A percentile compares a stretch with the other conserved stretches of the same genome.
phyloP scores from a whole-genome alignment of 2,888 invertebrate genomes.

The Hypselothyrea guttata region DNA sequence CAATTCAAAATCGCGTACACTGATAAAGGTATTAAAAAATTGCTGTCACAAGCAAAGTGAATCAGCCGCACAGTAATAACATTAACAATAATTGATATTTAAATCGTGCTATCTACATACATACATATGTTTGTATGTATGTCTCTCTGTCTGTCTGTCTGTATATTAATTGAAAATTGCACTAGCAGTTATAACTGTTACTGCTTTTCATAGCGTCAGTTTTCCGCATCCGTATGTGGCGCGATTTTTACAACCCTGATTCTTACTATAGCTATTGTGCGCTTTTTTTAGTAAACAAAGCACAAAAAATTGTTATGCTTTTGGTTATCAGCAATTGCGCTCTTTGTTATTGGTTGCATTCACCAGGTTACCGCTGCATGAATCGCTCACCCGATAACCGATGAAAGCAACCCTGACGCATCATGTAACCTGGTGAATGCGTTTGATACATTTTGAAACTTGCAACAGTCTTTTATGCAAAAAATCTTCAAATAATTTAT shows the following conservation, averaged over 20 bases:
- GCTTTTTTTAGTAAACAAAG: conserved; percentile 39
- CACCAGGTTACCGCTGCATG: no score
- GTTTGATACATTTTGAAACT: no score
- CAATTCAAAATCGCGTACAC: conserved; percentile 13
- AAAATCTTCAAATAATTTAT: no score
- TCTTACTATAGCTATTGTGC: conserved; percentile 21
- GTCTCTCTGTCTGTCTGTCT: background rate
- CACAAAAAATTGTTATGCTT: conserved; percentile 20
- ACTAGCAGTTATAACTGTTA: conserved; percentile 16
- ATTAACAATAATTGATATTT: conserved; percentile 1
- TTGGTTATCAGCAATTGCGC: conserved; percentile 29
- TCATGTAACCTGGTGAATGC: no score
- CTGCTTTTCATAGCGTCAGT: conserved; percentile 3
- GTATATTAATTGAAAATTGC: conserved; percentile 19
- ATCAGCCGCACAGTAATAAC: conserved; percentile 34
- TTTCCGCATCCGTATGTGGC: conserved; percentile 27
- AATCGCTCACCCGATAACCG: no score
- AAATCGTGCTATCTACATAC: no score
- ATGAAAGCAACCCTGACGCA: no score
- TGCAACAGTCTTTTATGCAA: no score
- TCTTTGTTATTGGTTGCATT: conserved; percentile 39
- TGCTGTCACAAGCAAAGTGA: conserved; percentile 44
- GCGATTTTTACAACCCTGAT: conserved; percentile 11
- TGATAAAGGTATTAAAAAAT: conserved; percentile 39
- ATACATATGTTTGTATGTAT: background rate